phyloP scores from a whole-genome alignment of 2,113 vertebrate genomes.

The Argyrosomus japonicus region DNA sequence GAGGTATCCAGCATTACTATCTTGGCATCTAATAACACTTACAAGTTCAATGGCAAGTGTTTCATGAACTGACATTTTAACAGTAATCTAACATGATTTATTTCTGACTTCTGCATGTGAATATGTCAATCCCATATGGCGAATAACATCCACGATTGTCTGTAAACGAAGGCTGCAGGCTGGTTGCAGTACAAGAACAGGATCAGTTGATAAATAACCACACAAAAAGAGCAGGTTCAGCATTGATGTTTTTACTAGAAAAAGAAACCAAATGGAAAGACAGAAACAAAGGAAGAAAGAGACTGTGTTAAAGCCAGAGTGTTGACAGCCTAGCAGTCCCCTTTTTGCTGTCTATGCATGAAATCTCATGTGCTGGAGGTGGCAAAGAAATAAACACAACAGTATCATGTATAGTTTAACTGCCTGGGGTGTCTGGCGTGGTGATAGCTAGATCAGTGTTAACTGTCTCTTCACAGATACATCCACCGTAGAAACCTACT shows the following conservation, averaged over 20 bases:
- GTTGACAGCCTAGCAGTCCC: constrained; percentile 54
- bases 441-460: constrained; percentile 29
- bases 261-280: constrained; percentile 74
- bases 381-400: constrained; percentile 36
- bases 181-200: background rate
- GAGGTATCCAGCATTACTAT: too few species aligned
- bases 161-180: background rate
- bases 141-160: background rate
- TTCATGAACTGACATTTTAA: too few species aligned
- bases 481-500: constrained; percentile 17
- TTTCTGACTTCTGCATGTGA: too few species aligned
- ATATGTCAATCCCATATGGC: too few species aligned
- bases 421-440: constrained; percentile 30
- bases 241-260: constrained; percentile 82
- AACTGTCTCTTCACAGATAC: constrained; percentile 15
- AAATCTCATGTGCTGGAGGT: constrained; percentile 56
- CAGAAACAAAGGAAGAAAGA: constrained; percentile 64
- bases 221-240: constrained; percentile 61
- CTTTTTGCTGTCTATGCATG: constrained; percentile 38
- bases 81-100: too few species aligned
- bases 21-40: too few species aligned
- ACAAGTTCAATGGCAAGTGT: too few species aligned
- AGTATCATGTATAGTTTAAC: constrained; percentile 38
- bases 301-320: constrained; percentile 64
- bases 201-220: constrained; percentile 57